A percentile compares a stretch with the other conserved stretches of the same genome.
phyloP scores from a whole-genome alignment of 2,888 invertebrate species.

The Cordylochernes scorpioides region DNA sequence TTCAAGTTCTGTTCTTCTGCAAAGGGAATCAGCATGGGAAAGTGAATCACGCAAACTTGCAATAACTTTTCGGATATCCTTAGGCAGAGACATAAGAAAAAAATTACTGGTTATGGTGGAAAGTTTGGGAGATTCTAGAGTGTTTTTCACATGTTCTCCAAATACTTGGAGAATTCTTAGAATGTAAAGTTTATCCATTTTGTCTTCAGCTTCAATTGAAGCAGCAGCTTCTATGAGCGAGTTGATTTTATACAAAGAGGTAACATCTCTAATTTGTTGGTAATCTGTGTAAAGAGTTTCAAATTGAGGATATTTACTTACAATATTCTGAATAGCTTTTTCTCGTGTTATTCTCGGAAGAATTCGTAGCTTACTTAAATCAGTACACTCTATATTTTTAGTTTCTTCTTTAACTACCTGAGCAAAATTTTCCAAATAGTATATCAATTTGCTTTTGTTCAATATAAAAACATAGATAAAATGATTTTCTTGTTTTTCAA shows the following conservation, averaged over 20 bases:
- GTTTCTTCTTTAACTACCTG: too few relatives aligned
- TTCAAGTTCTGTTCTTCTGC: constrained; percentile 1
- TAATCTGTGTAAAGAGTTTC: constrained; percentile 2
- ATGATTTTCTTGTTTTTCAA: neutral
- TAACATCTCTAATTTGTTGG: too few relatives aligned
- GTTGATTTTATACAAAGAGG: constrained; percentile 2
- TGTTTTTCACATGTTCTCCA: too few relatives aligned
- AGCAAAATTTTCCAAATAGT: constrained; percentile 1
- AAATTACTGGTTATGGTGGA: constrained; percentile 1
- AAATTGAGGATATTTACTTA: constrained; percentile 1
- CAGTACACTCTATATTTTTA: neutral
- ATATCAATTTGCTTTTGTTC: neutral
- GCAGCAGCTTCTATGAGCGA: constrained; percentile 1
- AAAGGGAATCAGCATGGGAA: constrained; percentile 1
- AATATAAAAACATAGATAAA: neutral
- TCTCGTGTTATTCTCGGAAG: neutral
- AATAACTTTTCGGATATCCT: neutral
- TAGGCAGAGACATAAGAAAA: constrained; percentile 1
- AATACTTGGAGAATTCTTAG: constrained; percentile 3
- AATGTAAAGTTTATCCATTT: constrained; percentile 1
- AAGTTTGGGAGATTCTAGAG: too few relatives aligned
- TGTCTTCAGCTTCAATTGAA: neutral
- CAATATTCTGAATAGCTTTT: neutral
- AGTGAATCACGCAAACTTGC: constrained; percentile 2
- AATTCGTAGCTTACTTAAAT: neutral